Conservation (phyloP, 2,113 vertebrate species). For the Actenoides lindsayi region DNA sequence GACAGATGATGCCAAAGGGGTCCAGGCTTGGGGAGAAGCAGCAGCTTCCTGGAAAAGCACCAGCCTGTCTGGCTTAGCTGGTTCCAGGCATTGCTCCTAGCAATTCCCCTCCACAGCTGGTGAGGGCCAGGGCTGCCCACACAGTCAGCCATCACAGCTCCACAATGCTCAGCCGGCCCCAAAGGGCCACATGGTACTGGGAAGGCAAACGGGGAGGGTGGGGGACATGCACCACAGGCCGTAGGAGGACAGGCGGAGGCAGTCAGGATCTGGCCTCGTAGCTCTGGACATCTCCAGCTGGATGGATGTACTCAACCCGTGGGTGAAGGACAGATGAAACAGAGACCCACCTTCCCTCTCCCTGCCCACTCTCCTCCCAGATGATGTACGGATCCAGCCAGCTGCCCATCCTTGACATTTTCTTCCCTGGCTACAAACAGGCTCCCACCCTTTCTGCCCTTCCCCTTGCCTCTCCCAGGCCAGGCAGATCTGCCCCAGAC, state of each 20-base stretch:
- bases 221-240: not conserved
- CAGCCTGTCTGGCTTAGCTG: too few species aligned
- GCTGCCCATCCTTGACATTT: constrained; percentile 1
- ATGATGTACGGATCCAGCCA: not conserved
- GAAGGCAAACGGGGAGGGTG: not conserved
- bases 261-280: not conserved
- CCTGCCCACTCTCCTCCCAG: not conserved
- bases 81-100: not conserved
- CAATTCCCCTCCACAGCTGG: not conserved
- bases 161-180: not conserved
- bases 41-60: too few species aligned
- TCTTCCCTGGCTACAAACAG: not conserved
- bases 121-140: not conserved
- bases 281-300: not conserved
- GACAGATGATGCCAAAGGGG: too few species aligned
- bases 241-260: fast-evolving
- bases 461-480: not conserved
- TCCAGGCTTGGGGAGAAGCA: too few species aligned
- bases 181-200: not conserved
- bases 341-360: not conserved
- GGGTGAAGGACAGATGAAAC: not conserved
- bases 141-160: fast-evolving
- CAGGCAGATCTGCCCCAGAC: not conserved
- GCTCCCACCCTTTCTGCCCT: not conserved
- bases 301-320: not conserved